These are phyloP conservation scores for Zaprionus kolodkinae DNA, from an alignment of 1,140 invertebrate species.

Conservation along the genomic window DNA sequence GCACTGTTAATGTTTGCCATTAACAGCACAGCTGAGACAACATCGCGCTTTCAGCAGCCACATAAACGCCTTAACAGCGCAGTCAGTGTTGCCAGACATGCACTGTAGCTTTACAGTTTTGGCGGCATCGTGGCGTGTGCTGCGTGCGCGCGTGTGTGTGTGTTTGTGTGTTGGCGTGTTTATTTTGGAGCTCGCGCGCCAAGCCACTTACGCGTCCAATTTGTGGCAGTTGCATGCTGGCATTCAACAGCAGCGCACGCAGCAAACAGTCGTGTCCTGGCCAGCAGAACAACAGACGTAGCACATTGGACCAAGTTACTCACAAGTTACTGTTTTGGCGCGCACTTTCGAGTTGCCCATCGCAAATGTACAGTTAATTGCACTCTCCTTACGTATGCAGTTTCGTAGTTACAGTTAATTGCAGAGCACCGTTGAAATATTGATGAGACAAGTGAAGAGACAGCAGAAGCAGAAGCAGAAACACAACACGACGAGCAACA, in stretches of 20 bases:
- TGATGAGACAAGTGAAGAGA: slow-evolving; percentile 52
- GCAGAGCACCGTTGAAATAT: slow-evolving; percentile 59
- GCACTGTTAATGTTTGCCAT: neutral
- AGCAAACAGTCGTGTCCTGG: neutral
- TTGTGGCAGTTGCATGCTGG: slow-evolving; percentile 57
- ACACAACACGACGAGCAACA: neutral
- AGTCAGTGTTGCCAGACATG: slow-evolving; percentile 22
- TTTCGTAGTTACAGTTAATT: slow-evolving; percentile 44
- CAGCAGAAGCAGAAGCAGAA: neutral
- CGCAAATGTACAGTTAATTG: slow-evolving; percentile 10
- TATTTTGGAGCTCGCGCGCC: slow-evolving; percentile 33
- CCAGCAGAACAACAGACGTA: neutral
- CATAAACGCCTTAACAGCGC: slow-evolving; percentile 24
- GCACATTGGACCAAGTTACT: neutral
- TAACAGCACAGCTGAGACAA: neutral
- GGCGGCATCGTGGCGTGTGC: neutral
- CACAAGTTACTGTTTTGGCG: neutral
- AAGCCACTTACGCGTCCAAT: slow-evolving; percentile 36
- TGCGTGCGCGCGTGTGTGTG: neutral
- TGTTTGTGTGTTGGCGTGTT: neutral
- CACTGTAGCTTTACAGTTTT: slow-evolving; percentile 1
- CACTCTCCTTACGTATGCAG: slow-evolving; percentile 8
- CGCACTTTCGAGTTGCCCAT: slow-evolving; percentile 1
- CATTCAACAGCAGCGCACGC: slow-evolving; percentile 50
- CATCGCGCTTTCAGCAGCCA: neutral